phyloP scores from a whole-genome alignment of 2,888 invertebrate species.

The Pelosia muscerda region DNA sequence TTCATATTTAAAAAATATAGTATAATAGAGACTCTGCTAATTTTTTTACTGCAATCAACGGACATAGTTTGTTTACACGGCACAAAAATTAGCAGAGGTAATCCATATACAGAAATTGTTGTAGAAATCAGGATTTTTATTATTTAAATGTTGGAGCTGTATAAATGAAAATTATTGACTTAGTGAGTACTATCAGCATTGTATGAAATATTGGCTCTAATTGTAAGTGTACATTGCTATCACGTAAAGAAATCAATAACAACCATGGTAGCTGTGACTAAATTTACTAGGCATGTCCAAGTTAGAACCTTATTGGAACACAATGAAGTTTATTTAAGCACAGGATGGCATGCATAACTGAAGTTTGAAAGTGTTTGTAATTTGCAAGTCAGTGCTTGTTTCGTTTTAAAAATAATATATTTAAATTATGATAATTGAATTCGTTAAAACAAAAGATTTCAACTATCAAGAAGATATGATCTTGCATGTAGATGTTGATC shows the following conservation, averaged over 20 bases:
- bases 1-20: conserved; percentile 79
- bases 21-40: conserved; percentile 61
- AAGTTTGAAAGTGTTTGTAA: conserved; percentile 31
- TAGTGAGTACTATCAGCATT: conserved; percentile 43
- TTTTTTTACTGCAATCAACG: conserved; percentile 42
- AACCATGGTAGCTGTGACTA: conserved; percentile 29
- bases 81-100: conserved; percentile 40
- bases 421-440: conserved; percentile 26
- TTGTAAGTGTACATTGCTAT: conserved; percentile 59
- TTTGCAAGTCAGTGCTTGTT: conserved; percentile 29
- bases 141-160: conserved; percentile 53
- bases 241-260: conserved; percentile 30
- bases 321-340: conserved; percentile 28
- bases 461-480: conserved; percentile 19
- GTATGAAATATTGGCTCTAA: conserved; percentile 35
- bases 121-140: conserved; percentile 50
- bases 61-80: conserved; percentile 47
- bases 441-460: conserved; percentile 28
- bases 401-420: conserved; percentile 17
- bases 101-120: conserved; percentile 45
- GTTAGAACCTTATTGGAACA: conserved; percentile 29
- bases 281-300: conserved; percentile 25
- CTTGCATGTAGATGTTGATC: conserved; percentile 20
- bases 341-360: conserved; percentile 16
- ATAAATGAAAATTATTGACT: conserved; percentile 51